Percentiles rank a stretch among this genome's conserved stretches.
Evolutionary conservation across 2,888 invertebrate genomes (phyloP).

Genomic region (Adelognathus sp.): DNA sequence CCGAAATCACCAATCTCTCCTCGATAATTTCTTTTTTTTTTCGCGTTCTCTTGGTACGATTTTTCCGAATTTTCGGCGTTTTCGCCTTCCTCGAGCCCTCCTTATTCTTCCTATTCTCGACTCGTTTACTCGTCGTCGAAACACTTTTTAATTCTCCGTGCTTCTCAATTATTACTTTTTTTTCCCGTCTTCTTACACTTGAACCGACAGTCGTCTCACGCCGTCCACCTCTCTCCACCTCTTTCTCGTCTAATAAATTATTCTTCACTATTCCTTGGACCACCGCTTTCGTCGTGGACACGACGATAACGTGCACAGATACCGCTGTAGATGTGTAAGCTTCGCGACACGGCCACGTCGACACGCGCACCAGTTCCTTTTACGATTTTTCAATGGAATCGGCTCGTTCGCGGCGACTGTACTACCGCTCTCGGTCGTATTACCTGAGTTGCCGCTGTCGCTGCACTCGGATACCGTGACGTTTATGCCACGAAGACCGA

Average conservation of each 20-base stretch:
- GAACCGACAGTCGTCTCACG: conserved; percentile 40
- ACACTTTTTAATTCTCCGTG: conserved; percentile 58
- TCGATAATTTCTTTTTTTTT: conserved; percentile 59
- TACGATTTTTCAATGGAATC: conserved; percentile 71
- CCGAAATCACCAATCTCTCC: conserved; percentile 60
- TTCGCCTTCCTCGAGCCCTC: conserved; percentile 64
- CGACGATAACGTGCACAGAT: conserved; percentile 75
- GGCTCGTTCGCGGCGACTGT: conserved; percentile 70
- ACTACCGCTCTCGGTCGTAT: conserved; percentile 52
- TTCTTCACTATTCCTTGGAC: conserved; percentile 77
- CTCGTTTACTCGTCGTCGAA: conserved; percentile 53
- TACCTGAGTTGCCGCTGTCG: conserved; percentile 63
- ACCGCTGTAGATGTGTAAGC: conserved; percentile 44
- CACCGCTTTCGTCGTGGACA: conserved; percentile 76
- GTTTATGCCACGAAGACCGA: conserved; percentile 65
- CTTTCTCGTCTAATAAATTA: conserved; percentile 64
- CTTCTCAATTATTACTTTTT: conserved; percentile 40
- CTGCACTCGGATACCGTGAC: conserved; percentile 56
- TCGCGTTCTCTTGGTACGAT: conserved; percentile 59
- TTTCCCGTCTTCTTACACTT: conserved; percentile 46
- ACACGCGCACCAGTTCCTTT: conserved; percentile 71
- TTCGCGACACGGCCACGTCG: conserved; percentile 71
- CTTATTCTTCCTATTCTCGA: conserved; percentile 59
- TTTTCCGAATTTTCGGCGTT: conserved; percentile 58
- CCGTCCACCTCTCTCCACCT: conserved; percentile 67